Conservation (phyloP, 1,140 invertebrate genomes). For the Drosophila nannoptera region DNA sequence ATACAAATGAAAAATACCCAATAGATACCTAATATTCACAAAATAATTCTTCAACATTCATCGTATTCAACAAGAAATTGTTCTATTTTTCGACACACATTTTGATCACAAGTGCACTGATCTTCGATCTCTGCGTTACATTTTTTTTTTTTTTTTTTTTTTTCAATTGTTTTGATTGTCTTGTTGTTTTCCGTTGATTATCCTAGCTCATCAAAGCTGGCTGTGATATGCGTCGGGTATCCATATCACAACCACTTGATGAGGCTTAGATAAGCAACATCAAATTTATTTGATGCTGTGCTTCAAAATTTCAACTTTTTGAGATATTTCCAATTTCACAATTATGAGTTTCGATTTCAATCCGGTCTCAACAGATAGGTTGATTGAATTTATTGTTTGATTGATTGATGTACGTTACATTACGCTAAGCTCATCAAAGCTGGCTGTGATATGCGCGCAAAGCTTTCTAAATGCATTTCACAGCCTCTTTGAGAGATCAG, state of each 20-base stretch:
- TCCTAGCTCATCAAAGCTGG: conserved; percentile 93
- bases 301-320: not conserved
- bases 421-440: conserved; percentile 90
- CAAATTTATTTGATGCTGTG: conserved; percentile 46
- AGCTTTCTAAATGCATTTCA: conserved; percentile 84
- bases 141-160: conserved; percentile 12
- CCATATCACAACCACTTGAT: conserved; percentile 91
- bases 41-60: no score
- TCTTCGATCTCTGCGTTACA: not conserved
- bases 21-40: no score
- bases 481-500: conserved; percentile 85
- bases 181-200: conserved; percentile 78
- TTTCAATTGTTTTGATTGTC: conserved; percentile 15
- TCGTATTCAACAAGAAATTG: not conserved
- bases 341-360: conserved; percentile 23
- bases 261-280: conserved; percentile 79
- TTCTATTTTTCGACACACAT: conserved; percentile 36
- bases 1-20: no score
- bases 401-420: conserved; percentile 69
- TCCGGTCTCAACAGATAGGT: conserved; percentile 11
- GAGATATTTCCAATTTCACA: conserved; percentile 1
- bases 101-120: conserved; percentile 33
- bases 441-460: conserved; percentile 91
- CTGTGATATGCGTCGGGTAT: conserved; percentile 89
- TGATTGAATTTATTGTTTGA: conserved; percentile 43